phyloP scores from a whole-genome alignment of 2,113 vertebrate species.

The Caloenas nicobarica region DNA sequence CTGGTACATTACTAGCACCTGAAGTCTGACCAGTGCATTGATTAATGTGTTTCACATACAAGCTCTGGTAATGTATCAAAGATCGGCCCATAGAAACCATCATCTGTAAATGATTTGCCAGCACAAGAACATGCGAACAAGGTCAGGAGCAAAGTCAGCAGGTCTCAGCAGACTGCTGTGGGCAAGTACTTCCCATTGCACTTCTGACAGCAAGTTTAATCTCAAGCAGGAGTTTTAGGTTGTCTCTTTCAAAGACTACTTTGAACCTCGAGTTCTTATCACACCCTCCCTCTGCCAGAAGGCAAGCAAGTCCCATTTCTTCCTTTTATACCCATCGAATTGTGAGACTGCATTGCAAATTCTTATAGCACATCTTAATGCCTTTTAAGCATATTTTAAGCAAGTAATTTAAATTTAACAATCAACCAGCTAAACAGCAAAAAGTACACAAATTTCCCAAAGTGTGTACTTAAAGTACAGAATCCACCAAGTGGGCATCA shows the following conservation, averaged over 20 bases:
- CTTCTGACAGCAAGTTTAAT: neutral
- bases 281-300: neutral
- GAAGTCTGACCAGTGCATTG: neutral
- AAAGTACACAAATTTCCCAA: neutral
- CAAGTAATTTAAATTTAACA: neutral
- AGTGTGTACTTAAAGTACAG: neutral
- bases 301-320: neutral
- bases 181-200: neutral
- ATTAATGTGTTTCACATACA: neutral
- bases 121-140: neutral
- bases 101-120: neutral
- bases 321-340: neutral
- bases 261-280: neutral
- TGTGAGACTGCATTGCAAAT: neutral
- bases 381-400: neutral
- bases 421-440: neutral
- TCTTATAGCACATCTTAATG: neutral
- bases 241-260: neutral
- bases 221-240: neutral
- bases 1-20: neutral
- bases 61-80: neutral
- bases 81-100: neutral
- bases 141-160: neutral
- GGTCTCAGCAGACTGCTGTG: neutral
- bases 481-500: neutral